A percentile compares a stretch with the other conserved stretches of the same genome.
Conservation (phyloP, 1,140 invertebrate genomes). For the Drosophila subpulchrella region DNA sequence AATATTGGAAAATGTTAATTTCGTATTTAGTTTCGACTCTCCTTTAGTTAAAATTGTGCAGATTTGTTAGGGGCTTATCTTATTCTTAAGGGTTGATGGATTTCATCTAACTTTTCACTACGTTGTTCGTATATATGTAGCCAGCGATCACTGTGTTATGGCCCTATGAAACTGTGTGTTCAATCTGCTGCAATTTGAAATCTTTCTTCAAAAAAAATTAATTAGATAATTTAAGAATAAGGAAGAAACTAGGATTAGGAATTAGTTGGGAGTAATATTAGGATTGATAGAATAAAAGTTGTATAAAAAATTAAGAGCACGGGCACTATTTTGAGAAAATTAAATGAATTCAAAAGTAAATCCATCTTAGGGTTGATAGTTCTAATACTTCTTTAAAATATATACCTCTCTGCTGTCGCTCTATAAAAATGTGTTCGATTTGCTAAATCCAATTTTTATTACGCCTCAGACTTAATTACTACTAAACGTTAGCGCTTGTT, state of each 20-base stretch:
- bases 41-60: slow-evolving; percentile 73
- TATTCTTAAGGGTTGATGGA: slow-evolving; percentile 54
- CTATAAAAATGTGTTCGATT: slow-evolving; percentile 41
- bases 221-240: background rate
- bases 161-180: background rate
- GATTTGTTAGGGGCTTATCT: slow-evolving; percentile 41
- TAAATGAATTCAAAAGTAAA: slow-evolving; percentile 5
- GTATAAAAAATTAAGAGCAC: background rate
- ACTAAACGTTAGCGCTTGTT: slow-evolving; percentile 42
- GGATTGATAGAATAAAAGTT: background rate
- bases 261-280: background rate
- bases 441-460: slow-evolving; percentile 20
- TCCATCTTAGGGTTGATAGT: slow-evolving; percentile 9
- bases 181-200: slow-evolving; percentile 4
- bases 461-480: slow-evolving; percentile 58
- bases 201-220: background rate
- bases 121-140: slow-evolving; percentile 42
- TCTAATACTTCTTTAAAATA: slow-evolving; percentile 34
- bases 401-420: slow-evolving; percentile 18
- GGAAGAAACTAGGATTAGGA: background rate
- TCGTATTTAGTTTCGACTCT: slow-evolving; percentile 11
- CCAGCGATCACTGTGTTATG: slow-evolving; percentile 24
- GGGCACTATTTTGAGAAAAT: background rate
- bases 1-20: slow-evolving; percentile 64
- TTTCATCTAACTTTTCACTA: slow-evolving; percentile 47